A percentile compares a stretch with the other conserved stretches of the same genome.
Conservation (phyloP, 2,888 invertebrate species). For the Exocentrus adspersus region DNA sequence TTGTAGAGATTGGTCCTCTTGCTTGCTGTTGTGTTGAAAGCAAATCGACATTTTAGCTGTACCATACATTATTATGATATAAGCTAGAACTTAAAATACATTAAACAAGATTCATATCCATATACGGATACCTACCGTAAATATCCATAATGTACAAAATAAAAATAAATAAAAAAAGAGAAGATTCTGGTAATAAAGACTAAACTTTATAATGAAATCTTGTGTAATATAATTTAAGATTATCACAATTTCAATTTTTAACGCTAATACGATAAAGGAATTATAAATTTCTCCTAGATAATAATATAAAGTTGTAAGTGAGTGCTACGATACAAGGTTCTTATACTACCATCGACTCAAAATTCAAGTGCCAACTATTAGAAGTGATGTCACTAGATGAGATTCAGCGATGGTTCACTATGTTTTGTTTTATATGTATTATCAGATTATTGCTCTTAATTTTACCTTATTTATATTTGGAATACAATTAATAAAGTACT, state of each 20-base stretch:
- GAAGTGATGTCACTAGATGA: conserved; percentile 24
- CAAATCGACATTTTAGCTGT: conserved; percentile 22
- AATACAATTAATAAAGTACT: not conserved
- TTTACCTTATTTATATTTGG: conserved; percentile 2
- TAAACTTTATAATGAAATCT: conserved; percentile 15
- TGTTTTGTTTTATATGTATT: not conserved
- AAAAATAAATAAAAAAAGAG: conserved; percentile 17
- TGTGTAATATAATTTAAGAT: conserved; percentile 25
- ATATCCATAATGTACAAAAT: conserved; percentile 17
- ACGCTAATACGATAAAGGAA: conserved; percentile 23
- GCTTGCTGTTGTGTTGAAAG: not conserved
- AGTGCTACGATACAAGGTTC: conserved; percentile 18
- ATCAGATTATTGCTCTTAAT: conserved; percentile 14
- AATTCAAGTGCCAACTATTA: conserved; percentile 24
- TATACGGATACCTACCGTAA: not conserved
- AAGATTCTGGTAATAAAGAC: not conserved
- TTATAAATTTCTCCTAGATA: conserved; percentile 24
- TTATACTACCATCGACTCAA: conserved; percentile 18
- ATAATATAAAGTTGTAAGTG: conserved; percentile 26
- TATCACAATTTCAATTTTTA: conserved; percentile 22
- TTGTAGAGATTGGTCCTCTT: conserved; percentile 9
- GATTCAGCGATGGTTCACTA: not conserved
- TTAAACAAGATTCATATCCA: conserved; percentile 19
- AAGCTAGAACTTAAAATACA: conserved; percentile 21
- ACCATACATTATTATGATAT: conserved; percentile 8